These are phyloP conservation scores for Pectinophora gossypiella DNA, from an alignment of 1,140 invertebrate species.

Conservation along the genomic window DNA sequence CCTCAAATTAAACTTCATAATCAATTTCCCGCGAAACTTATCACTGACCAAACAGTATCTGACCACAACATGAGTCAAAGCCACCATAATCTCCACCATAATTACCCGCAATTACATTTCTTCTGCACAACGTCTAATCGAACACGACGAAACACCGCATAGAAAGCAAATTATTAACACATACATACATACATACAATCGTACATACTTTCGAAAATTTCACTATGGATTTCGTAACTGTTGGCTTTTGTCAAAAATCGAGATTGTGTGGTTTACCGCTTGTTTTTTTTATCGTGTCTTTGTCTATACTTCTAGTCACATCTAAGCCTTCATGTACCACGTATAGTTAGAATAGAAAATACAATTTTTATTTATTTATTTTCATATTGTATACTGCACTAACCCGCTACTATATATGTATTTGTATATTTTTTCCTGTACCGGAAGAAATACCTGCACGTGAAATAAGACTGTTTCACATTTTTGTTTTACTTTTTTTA, in stretches of 20 bases:
- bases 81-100: not conserved
- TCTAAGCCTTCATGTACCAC: too few species aligned
- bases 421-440: too few species aligned
- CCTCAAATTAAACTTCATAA: too few species aligned
- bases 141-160: not conserved
- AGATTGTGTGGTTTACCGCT: not conserved
- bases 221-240: constrained; percentile 1
- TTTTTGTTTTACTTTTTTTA: too few species aligned
- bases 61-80: not conserved
- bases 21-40: not conserved
- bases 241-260: not conserved
- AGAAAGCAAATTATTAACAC: constrained; percentile 2
- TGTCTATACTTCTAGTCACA: too few species aligned
- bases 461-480: too few species aligned
- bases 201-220: not conserved
- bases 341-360: too few species aligned
- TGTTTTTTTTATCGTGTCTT: too few species aligned
- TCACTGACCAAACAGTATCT: not conserved
- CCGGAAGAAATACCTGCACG: too few species aligned
- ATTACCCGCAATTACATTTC: not conserved
- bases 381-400: too few species aligned
- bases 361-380: too few species aligned
- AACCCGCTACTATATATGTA: too few species aligned
- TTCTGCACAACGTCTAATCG: not conserved
- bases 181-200: not conserved